Conservation (phyloP, 2,888 invertebrate species). For the Leptinotarsa rubiginosa region DNA sequence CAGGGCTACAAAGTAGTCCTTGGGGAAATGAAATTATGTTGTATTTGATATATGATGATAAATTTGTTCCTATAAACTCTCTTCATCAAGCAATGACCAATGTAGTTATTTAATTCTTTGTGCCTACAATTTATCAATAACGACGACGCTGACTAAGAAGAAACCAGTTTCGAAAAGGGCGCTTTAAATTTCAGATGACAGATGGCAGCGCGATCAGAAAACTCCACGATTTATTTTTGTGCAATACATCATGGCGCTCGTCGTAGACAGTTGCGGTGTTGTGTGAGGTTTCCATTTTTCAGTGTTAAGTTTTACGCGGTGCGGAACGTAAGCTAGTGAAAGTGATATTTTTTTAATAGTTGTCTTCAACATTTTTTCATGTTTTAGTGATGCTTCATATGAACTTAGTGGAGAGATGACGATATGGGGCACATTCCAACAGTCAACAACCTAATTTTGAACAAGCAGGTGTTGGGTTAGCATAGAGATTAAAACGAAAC, state of each 20-base stretch:
- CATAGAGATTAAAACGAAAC: slow-evolving; percentile 48
- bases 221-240: slow-evolving; percentile 45
- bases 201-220: slow-evolving; percentile 20
- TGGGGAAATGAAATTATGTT: no score
- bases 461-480: slow-evolving; percentile 66
- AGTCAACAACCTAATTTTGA: slow-evolving; percentile 56
- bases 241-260: slow-evolving; percentile 61
- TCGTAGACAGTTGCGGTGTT: slow-evolving; percentile 69
- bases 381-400: slow-evolving; percentile 42
- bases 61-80: no score
- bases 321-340: slow-evolving; percentile 61
- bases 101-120: no score
- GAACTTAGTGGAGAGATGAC: slow-evolving; percentile 47
- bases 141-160: background rate
- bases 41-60: no score
- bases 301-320: slow-evolving; percentile 69
- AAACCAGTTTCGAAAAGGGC: background rate
- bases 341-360: slow-evolving; percentile 50
- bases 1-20: no score
- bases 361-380: slow-evolving; percentile 49
- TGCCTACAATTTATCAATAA: no score
- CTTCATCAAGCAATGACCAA: no score
- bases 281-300: slow-evolving; percentile 70
- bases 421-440: slow-evolving; percentile 48
- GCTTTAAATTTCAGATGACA: background rate